Evolutionary conservation across 2,113 vertebrate genomes (phyloP).

Genomic region (Speoplatyrhinus poulsoni): DNA sequence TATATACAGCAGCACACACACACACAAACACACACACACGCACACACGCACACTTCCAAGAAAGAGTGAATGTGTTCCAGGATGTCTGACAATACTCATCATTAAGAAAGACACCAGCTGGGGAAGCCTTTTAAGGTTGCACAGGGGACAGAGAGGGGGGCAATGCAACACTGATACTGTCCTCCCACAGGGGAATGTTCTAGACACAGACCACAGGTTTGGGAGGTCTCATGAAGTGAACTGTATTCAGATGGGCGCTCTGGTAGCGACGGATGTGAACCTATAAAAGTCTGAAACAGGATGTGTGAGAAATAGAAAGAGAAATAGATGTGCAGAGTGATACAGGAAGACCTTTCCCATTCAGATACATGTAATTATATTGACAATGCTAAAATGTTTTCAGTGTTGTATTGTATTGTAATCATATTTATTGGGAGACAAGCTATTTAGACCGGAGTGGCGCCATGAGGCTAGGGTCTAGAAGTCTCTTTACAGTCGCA

Average conservation of each 20-base stretch:
- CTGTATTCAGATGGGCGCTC: neutral
- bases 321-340: neutral
- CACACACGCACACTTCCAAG: neutral
- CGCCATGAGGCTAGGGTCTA: no score
- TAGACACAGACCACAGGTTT: constrained; percentile 25
- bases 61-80: no score
- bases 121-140: constrained; percentile 69
- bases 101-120: constrained; percentile 62
- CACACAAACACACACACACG: no score
- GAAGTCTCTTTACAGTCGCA: no score
- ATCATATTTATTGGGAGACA: no score
- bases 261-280: neutral
- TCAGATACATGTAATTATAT: neutral
- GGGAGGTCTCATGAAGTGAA: neutral
- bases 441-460: no score
- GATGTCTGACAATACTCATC: constrained; percentile 36
- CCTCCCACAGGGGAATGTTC: constrained; percentile 31
- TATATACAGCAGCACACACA: no score
- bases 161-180: constrained; percentile 31
- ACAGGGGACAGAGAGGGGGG: constrained; percentile 6
- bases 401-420: neutral
- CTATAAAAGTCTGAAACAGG: neutral
- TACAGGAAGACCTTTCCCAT: neutral
- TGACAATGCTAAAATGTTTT: no score
- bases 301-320: neutral